These are phyloP conservation scores for Numenius arquata DNA, from an alignment of 2,113 vertebrate species.

Conservation along the genomic window DNA sequence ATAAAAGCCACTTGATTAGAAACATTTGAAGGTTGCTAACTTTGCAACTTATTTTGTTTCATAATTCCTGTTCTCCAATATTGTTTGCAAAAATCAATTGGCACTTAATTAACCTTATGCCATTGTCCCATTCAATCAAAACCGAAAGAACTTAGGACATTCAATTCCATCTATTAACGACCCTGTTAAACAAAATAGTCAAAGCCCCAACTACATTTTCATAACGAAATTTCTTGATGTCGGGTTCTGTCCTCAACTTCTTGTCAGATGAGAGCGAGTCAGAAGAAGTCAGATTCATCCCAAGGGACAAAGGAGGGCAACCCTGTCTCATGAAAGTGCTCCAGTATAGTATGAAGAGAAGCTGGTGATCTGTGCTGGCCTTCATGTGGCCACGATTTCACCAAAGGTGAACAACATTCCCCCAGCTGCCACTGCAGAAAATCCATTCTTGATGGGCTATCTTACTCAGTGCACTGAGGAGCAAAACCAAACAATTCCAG, in stretches of 20 bases:
- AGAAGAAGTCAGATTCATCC: neutral
- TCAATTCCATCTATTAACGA: neutral
- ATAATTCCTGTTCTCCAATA: neutral
- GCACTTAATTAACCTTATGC: neutral
- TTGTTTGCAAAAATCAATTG: neutral
- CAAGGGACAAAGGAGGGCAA: neutral
- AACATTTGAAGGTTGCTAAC: neutral
- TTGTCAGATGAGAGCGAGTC: neutral
- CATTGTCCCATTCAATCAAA: neutral
- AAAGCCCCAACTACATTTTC: neutral
- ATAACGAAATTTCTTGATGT: neutral
- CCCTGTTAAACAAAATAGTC: neutral
- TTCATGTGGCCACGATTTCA: accelerated
- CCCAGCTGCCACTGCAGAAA: neutral
- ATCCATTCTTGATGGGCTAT: neutral
- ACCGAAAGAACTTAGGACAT: neutral
- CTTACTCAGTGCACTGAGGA: neutral
- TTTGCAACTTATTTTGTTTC: neutral
- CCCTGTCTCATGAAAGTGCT: neutral
- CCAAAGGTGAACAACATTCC: neutral
- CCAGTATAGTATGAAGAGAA: neutral
- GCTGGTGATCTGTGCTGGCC: neutral
- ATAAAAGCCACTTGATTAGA: neutral
- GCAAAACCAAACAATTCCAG: neutral
- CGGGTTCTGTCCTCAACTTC: neutral